Conservation (phyloP, 2,888 invertebrate species). For the Catotricha subobsoleta region DNA sequence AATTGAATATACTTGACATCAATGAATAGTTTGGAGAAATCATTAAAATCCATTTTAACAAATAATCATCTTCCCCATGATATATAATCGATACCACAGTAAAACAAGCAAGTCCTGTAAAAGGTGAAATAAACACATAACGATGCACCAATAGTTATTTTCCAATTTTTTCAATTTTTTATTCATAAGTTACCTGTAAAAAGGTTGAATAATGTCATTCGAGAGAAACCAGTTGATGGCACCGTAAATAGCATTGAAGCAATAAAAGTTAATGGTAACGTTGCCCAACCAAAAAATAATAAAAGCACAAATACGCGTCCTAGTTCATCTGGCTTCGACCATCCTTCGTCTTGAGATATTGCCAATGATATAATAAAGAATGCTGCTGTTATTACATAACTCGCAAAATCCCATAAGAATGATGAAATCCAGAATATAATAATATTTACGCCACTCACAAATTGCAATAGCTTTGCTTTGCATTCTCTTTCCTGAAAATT, state of each 20-base stretch:
- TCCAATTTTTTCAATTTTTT: no score
- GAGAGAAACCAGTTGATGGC: constrained; percentile 51
- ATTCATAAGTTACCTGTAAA: constrained; percentile 37
- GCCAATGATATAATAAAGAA: constrained; percentile 48
- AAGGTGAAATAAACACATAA: no score
- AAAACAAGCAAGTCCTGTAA: constrained; percentile 46
- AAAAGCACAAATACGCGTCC: constrained; percentile 40
- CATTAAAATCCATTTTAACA: constrained; percentile 47
- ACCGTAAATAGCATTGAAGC: constrained; percentile 43
- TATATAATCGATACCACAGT: constrained; percentile 21
- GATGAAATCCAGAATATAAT: constrained; percentile 50
- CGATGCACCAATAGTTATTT: no score
- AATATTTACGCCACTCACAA: constrained; percentile 50
- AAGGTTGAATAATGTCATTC: constrained; percentile 46
- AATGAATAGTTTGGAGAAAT: constrained; percentile 6
- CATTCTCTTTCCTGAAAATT: constrained; percentile 49
- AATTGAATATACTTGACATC: not conserved
- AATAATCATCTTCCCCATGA: no score
- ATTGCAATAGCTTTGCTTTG: constrained; percentile 51
- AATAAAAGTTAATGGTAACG: constrained; percentile 48
- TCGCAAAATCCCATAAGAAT: constrained; percentile 35
- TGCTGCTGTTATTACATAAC: no score
- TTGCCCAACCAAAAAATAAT: constrained; percentile 44
- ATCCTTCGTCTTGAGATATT: not conserved
- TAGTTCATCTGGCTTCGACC: constrained; percentile 15